Conservation (phyloP, 2,888 invertebrate genomes). For the Bellardia bayeri region DNA sequence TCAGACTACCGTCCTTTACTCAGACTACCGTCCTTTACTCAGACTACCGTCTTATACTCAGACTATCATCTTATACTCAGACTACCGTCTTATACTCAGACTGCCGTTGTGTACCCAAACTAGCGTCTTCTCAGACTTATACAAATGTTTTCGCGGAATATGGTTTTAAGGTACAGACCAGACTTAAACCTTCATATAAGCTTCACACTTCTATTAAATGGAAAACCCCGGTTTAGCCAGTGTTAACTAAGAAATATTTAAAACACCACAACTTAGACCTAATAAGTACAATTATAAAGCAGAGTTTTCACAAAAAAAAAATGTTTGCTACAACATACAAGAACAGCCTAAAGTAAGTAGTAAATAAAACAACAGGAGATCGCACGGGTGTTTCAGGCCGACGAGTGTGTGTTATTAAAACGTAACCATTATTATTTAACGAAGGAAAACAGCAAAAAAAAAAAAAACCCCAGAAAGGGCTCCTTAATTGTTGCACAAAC, state of each 20-base stretch:
- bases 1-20: too few relatives aligned
- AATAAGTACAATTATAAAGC: conserved; percentile 49
- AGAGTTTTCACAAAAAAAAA: conserved; percentile 18
- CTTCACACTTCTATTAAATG: too few relatives aligned
- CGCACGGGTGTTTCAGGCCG: background rate
- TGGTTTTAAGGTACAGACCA: too few relatives aligned
- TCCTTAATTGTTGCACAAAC: conserved; percentile 67
- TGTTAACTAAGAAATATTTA: conserved; percentile 36
- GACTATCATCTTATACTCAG: too few relatives aligned
- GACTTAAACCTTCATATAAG: too few relatives aligned
- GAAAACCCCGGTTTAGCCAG: background rate
- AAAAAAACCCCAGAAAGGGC: conserved; percentile 36
- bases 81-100: too few relatives aligned
- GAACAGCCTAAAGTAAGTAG: conserved; percentile 10
- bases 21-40: too few relatives aligned
- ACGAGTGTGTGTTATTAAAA: conserved; percentile 48
- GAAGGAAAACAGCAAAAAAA: conserved; percentile 7
- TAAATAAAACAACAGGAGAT: conserved; percentile 11
- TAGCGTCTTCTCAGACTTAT: too few relatives aligned
- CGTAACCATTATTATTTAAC: conserved; percentile 45
- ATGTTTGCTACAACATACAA: background rate
- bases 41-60: too few relatives aligned
- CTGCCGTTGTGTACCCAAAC: too few relatives aligned
- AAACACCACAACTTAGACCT: conserved; percentile 30
- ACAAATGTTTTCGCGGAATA: too few relatives aligned